A percentile compares a stretch with the other conserved stretches of the same genome.
Evolutionary conservation across 2,888 invertebrate genomes (phyloP).

Genomic region (Minunthozetes semirufus): DNA sequence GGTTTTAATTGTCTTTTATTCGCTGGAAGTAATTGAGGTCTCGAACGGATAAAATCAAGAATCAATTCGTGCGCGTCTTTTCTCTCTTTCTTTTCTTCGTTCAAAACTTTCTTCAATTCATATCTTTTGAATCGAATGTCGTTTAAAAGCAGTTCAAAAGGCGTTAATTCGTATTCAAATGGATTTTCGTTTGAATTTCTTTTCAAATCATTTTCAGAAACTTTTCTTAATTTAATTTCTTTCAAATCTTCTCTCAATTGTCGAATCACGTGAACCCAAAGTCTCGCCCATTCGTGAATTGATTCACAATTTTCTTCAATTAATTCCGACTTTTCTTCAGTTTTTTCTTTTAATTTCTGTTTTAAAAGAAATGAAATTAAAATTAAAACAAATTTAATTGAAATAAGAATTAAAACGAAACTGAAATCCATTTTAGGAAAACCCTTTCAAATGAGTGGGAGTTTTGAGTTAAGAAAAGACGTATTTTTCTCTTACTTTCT

Average conservation of each 20-base stretch:
- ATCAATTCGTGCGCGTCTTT: conserved; percentile 93
- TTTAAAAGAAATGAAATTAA: no score
- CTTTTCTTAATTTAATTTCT: conserved; percentile 43
- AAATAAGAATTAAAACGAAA: no score
- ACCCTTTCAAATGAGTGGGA: no score
- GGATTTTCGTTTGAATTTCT: no score
- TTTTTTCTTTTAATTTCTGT: neutral
- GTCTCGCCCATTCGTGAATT: conserved; percentile 63
- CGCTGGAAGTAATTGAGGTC: conserved; percentile 85
- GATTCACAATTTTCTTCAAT: conserved; percentile 10
- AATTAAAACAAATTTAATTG: no score
- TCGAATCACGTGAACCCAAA: conserved; percentile 91
- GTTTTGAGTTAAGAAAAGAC: no score
- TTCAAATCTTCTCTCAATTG: conserved; percentile 55
- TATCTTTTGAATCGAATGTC: conserved; percentile 84
- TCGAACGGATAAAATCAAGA: conserved; percentile 89
- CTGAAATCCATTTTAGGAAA: no score
- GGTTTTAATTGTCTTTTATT: conserved; percentile 76
- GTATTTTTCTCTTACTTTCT: no score
- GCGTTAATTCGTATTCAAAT: conserved; percentile 81
- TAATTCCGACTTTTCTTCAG: neutral
- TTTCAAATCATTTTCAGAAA: no score
- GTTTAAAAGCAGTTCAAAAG: conserved; percentile 93
- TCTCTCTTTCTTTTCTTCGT: conserved; percentile 67
- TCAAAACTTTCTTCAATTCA: conserved; percentile 74